Conservation (phyloP, 2,797 vertebrate species). For the Discoglossus pictus region DNA sequence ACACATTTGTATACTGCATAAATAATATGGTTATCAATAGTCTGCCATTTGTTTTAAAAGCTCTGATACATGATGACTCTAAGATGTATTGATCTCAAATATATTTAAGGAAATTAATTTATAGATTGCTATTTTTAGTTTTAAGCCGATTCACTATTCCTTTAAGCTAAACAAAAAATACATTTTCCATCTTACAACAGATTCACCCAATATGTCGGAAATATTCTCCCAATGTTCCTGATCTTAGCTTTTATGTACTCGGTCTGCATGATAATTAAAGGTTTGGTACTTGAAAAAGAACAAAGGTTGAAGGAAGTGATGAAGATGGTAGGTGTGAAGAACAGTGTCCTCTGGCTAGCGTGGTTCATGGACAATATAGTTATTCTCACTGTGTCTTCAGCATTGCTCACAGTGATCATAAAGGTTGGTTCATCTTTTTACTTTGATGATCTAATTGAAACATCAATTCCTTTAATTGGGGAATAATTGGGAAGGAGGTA, state of each 20-base stretch:
- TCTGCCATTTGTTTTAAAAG: no score
- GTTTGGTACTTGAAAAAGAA: constrained; percentile 69
- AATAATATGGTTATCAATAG: no score
- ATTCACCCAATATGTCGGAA: constrained; percentile 65
- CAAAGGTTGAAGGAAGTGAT: constrained; percentile 69
- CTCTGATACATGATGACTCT: no score
- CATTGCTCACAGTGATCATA: constrained; percentile 67
- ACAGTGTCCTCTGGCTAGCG: constrained; percentile 59
- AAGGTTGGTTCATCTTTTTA: constrained; percentile 72
- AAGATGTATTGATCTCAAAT: no score
- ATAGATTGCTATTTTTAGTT: no score
- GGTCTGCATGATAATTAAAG: constrained; percentile 69
- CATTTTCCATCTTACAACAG: constrained; percentile 59
- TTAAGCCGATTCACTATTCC: no score
- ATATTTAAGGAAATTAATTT: no score
- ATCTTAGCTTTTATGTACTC: constrained; percentile 70
- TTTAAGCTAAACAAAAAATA: no score
- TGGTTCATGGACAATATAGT: constrained; percentile 64
- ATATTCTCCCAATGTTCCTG: constrained; percentile 75
- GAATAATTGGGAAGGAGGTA: constrained; percentile 54
- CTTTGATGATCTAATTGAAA: constrained; percentile 59
- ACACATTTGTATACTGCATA: no score
- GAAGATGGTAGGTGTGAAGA: constrained; percentile 60
- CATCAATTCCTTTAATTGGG: no score
- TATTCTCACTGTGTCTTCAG: constrained; percentile 64